Evolutionary conservation across 1,140 invertebrate species (phyloP), one percentile per base, ranked within the genome.

Genomic region (Eufriesea mexicana): DNA sequence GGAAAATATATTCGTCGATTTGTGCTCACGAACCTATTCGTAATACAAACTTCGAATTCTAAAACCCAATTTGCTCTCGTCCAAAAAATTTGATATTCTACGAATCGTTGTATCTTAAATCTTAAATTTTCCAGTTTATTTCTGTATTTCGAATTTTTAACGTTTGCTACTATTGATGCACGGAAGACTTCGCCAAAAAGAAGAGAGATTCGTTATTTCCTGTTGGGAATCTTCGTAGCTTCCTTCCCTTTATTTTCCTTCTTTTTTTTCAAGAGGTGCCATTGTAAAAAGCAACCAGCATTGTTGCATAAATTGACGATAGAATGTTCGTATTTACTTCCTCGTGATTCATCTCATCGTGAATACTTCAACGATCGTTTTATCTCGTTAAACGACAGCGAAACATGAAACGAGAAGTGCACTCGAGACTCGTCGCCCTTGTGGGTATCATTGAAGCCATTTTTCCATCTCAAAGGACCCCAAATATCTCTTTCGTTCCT

Each of bases 231-330:
- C n/a, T 8, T 2, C 7, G 25, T 28, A n/a, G n/a, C 28, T 61
- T 35, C 4, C 35, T 35, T 35, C 35, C 4, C 59, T 7, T 25
- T 28, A 7, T 28, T 16, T 5, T 5, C 9, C 20, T 42, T 20
- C 42, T 23, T 66, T 42, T 42, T 18, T 23, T 23, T 42, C 10
- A 20, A 18, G 4, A 20, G 2, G 10, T 35, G 51, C n/a, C 25
- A 7, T 16, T 59, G 18, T 23, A 14, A 23, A 0, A 68, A 68
- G 16, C 42, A 10, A 47, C 28, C 23, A 16, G 0, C 28, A 12
- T n/a, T n/a, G 49, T 59, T 70, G 77, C 28, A 79, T 79, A 79
- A 61, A 61, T 79, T 59, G 57, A 47, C 23, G 7, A 25, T 64
- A 16, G 25, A 59, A 59, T 10, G 5, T 35, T 9, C 23, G 70